Evolutionary conservation across 2,888 invertebrate genomes (phyloP), one percentile per base, ranked within the genome.

Genomic region (Lysandra bellargus): DNA sequence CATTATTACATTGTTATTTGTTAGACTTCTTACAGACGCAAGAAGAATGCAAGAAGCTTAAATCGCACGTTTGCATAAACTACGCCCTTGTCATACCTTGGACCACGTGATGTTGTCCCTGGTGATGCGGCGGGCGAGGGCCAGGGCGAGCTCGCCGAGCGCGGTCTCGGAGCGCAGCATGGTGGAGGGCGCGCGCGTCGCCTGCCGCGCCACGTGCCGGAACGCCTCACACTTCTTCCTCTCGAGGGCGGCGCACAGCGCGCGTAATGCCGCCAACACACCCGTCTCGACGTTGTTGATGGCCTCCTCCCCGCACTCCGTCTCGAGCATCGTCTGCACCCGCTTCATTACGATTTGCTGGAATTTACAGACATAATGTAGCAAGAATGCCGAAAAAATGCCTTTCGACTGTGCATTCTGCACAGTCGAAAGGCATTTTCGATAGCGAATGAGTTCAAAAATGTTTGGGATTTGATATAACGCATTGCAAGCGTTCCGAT

Each of bases 81-180:
- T 57, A 57, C 57, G 4, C 3, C 37, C 57, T 1, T n/a, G 57
- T 37, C 9, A 1, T 84, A 97, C 96, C 93, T 97, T 97, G 80
- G 97, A 96, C 98, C 97, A 98, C 0, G 96, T 97, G 81, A 97
- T 96, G 84, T 97, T 97, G 60, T 95, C 92, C 80, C 96, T 96
- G 83, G 97, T 96, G 78, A 97, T 94, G 80, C 97, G 96, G 44
- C 97, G 95, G 0, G 97, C 97, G 12, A 98, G 95, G 14, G 97
- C 96, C 61, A 96, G 95, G 64, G 97, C 91, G 49, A 97, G 92
- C 81, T 96, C 95, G 6, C 95, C 93, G 69, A 96, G 93, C 17
- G 96, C 95, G 79, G 96, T 95, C 84, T 96, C 96, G 0, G 95
- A 95, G 1, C 95, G 92, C 69, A 96, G 92, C 90, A 95, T 95